phyloP scores from a whole-genome alignment of 2,888 invertebrate species.

The Kuschelorhynchus macadamiae region DNA sequence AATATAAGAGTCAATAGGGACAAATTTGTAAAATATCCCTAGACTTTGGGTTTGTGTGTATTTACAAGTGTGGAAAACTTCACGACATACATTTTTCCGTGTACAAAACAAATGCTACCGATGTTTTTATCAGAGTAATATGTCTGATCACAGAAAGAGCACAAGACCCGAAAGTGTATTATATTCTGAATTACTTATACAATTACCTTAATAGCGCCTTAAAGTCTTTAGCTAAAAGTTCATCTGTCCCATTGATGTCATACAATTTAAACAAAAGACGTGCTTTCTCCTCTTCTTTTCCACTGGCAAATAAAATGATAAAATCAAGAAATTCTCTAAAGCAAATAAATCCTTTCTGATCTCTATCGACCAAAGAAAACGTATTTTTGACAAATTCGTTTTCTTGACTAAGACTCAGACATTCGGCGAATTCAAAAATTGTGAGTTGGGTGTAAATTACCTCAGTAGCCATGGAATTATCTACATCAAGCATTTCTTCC shows the following conservation, averaged over 20 bases:
- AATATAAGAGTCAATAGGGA: no score
- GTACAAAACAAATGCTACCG: no score
- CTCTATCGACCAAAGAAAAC: slow-evolving; percentile 73
- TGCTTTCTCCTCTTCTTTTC: slow-evolving; percentile 70
- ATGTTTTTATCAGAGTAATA: no score
- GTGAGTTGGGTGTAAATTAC: slow-evolving; percentile 72
- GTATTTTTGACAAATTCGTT: slow-evolving; percentile 72
- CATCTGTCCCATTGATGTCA: slow-evolving; percentile 70
- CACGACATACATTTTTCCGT: no score
- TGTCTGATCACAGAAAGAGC: no score
- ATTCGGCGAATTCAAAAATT: slow-evolving; percentile 73
- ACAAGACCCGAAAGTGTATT: background rate
- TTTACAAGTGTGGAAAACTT: no score
- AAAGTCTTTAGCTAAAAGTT: slow-evolving; percentile 69
- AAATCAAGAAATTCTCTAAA: slow-evolving; percentile 76
- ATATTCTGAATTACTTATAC: background rate
- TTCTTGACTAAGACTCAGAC: slow-evolving; percentile 71
- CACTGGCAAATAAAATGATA: slow-evolving; percentile 73
- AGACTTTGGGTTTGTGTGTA: no score
- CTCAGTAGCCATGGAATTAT: slow-evolving; percentile 67
- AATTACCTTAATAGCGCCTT: slow-evolving; percentile 70
- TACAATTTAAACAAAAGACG: slow-evolving; percentile 74
- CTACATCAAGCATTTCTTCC: slow-evolving; percentile 66
- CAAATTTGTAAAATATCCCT: no score
- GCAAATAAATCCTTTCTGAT: slow-evolving; percentile 74